phyloP scores from a whole-genome alignment of 2,797 vertebrate species.

The Echiichthys vipera region DNA sequence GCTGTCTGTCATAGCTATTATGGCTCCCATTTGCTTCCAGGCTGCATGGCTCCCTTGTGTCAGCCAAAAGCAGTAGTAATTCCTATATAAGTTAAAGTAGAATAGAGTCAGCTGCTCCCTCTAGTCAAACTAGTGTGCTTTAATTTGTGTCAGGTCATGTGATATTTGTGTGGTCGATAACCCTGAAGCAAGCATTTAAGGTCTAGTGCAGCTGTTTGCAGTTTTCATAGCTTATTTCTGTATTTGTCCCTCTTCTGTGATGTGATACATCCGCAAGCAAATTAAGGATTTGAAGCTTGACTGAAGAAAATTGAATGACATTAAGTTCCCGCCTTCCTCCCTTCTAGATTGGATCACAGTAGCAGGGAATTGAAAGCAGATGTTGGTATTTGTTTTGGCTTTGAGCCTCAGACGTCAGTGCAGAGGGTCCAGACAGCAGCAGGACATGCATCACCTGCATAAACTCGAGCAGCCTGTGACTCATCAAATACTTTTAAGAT shows the following conservation, averaged over 20 bases:
- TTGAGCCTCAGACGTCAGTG: conserved; percentile 36
- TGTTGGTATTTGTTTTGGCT: conserved; percentile 64
- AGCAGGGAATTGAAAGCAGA: conserved; percentile 64
- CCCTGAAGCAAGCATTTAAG: conserved; percentile 24
- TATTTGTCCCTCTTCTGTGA: conserved; percentile 15
- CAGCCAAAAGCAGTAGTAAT: conserved; percentile 63
- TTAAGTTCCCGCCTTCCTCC: conserved; percentile 45
- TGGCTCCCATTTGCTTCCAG: conserved; percentile 86
- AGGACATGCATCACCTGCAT: conserved; percentile 22
- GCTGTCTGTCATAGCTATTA: conserved; percentile 74
- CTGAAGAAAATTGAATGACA: conserved; percentile 45
- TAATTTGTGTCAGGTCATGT: conserved; percentile 39
- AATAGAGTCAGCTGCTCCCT: conserved; percentile 41
- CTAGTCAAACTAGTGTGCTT: conserved; percentile 25
- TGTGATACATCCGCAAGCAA: conserved; percentile 23
- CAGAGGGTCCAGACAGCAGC: conserved; percentile 31
- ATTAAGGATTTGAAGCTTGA: conserved; percentile 44
- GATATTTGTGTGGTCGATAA: conserved; percentile 29
- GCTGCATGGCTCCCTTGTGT: conserved; percentile 87
- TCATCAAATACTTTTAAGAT: conserved; percentile 23
- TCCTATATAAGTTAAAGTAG: conserved; percentile 30
- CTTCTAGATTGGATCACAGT: conserved; percentile 38
- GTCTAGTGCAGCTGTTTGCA: conserved; percentile 33
- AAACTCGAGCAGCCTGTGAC: conserved; percentile 34
- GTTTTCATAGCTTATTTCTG: conserved; percentile 20